Evolutionary conservation across 2,797 vertebrate genomes (phyloP), one percentile per base, ranked within the genome.

Genomic region (Pitangus sulphuratus): DNA sequence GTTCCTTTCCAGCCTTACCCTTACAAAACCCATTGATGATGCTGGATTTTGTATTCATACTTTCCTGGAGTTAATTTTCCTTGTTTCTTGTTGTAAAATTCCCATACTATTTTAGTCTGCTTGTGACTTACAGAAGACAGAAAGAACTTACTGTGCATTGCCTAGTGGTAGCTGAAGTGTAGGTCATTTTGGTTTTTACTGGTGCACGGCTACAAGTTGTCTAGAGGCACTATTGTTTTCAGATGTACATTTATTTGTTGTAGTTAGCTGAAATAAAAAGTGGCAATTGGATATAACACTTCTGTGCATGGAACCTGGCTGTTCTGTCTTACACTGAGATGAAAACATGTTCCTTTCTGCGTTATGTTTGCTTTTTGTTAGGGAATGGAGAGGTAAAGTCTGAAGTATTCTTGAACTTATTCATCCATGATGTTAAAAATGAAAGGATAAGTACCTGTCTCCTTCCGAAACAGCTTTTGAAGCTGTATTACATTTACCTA

Each of bases 321-420:
- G 18, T 17, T 78, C 30, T 64, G 8, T 16, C 12, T 68, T 50
- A 15, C 3, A 9, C 0, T 40, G 10, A 6, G 1, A n/a, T 66
- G 37, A 42, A 60, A 89, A 44, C 9, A 47, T 25, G 31, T 64
- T 30, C 15, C 3, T 44, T 72, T 42, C 31, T 62, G 10, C 4
- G 7, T 17, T 9, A 4, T 30, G 30, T 4, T 53, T 35, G 7
- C 25, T 51, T 61, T n/a, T 21, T 40, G 2, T 22, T 79, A 53
- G 9, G 14, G 9, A 87, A 75, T 6, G 2, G 4, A 72, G 85
- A 53, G 16, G 2, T 58, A 6, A 44, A 66, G 10, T 33, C 51
- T 71, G 10, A 25, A 12, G 9, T 47, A 31, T 31, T 61, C 17
- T 33, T 48, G 12, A 53, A 78, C 24, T n/a, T 58, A 16, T 45